A percentile compares a stretch with the other conserved stretches of the same genome.
Evolutionary conservation across 2,888 invertebrate species (phyloP).

Genomic region (Tipula lateralis): DNA sequence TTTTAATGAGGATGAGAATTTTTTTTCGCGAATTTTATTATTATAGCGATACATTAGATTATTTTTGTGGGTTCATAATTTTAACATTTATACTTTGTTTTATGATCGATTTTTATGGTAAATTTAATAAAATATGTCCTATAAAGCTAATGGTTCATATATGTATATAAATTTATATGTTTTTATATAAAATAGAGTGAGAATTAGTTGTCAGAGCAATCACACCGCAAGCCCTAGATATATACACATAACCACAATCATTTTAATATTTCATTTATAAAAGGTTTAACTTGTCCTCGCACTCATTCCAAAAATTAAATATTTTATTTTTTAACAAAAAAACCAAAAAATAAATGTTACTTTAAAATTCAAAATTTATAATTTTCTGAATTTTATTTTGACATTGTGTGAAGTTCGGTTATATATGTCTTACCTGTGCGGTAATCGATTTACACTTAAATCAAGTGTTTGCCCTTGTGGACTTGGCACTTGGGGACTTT

Average conservation of each 20-base stretch:
- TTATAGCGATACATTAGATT: slow-evolving; percentile 1
- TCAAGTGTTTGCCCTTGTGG: slow-evolving; percentile 87
- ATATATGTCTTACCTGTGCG: slow-evolving; percentile 64
- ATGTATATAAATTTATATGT: background rate
- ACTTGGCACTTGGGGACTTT: slow-evolving; percentile 86
- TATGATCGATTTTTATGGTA: background rate
- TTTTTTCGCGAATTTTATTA: background rate
- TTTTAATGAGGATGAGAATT: slow-evolving; percentile 11
- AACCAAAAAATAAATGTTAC: slow-evolving; percentile 24
- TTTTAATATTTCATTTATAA: background rate
- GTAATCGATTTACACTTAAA: slow-evolving; percentile 80
- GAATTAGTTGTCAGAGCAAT: slow-evolving; percentile 11
- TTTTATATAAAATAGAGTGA: background rate
- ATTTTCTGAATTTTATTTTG: background rate
- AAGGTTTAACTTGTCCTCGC: background rate
- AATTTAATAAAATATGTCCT: background rate
- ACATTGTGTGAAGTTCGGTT: background rate
- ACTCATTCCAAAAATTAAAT: slow-evolving; percentile 20
- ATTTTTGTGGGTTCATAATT: slow-evolving; percentile 15
- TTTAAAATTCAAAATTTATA: slow-evolving; percentile 24
- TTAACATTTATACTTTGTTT: background rate
- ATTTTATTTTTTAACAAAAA: background rate
- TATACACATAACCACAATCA: background rate
- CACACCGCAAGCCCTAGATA: background rate
- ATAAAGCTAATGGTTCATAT: slow-evolving; percentile 9